Evolutionary conservation across 2,888 invertebrate genomes (phyloP).

Genomic region (Lasioglossum calceatum): DNA sequence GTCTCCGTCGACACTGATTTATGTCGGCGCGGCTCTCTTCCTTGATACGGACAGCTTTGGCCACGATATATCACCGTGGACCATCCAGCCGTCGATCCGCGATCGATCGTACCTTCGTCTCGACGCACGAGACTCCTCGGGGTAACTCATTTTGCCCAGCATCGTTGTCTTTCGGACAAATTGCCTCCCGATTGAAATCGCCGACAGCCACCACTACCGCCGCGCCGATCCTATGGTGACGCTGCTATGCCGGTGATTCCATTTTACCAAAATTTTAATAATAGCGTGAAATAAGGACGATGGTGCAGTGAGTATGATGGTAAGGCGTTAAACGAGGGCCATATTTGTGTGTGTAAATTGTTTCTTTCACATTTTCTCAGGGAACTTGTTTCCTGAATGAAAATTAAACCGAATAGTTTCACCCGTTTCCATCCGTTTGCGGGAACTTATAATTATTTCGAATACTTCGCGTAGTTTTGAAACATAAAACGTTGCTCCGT

Average conservation of each 20-base stretch:
- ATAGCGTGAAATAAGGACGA: background rate
- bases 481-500: background rate
- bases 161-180: background rate
- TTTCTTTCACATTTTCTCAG: background rate
- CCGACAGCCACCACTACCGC: background rate
- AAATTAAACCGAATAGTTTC: constrained; percentile 12
- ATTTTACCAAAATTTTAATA: background rate
- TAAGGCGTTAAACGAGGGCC: background rate
- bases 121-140: background rate
- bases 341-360: background rate
- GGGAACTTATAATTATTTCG: constrained; percentile 2
- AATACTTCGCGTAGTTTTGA: background rate
- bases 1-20: constrained; percentile 56
- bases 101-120: background rate
- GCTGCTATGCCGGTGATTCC: background rate
- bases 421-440: background rate
- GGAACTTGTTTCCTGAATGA: background rate
- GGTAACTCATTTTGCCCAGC: constrained; percentile 5
- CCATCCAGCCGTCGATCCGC: constrained; percentile 18
- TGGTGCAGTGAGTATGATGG: background rate
- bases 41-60: constrained; percentile 15
- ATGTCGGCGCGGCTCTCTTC: constrained; percentile 34
- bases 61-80: constrained; percentile 40
- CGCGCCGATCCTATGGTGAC: background rate
- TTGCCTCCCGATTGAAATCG: background rate